phyloP scores from a whole-genome alignment of 2,113 vertebrate genomes.

The Corythaeola cristata region DNA sequence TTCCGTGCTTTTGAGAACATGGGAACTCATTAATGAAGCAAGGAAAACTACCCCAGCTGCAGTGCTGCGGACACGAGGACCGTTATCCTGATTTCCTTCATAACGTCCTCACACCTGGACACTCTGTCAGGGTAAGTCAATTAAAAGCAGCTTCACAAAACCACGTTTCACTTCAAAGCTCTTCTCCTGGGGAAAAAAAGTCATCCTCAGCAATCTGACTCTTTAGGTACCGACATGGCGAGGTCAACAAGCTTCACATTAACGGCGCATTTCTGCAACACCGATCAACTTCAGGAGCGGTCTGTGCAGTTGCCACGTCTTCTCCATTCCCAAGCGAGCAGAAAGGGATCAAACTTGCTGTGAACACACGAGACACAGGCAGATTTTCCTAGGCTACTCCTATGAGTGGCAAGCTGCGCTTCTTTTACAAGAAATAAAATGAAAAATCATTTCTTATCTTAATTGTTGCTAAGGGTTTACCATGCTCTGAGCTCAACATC shows the following conservation, averaged over 20 bases:
- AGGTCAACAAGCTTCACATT: not conserved
- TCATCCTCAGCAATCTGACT: not conserved
- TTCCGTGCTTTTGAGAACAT: fast-evolving
- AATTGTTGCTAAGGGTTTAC: not conserved
- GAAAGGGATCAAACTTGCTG: not conserved
- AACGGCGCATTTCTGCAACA: fast-evolving
- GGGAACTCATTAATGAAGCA: not conserved
- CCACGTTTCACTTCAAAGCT: not conserved
- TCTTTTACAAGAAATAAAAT: not conserved
- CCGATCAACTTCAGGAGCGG: fast-evolving
- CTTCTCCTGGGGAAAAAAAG: not conserved
- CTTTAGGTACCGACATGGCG: not conserved
- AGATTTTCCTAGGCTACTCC: not conserved
- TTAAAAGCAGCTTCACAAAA: conserved; percentile 19
- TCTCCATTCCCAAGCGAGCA: not conserved
- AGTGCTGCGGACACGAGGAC: not conserved
- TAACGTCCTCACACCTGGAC: not conserved
- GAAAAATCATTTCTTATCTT: not conserved
- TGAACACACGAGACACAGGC: not conserved
- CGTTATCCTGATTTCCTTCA: not conserved
- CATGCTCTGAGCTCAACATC: not conserved
- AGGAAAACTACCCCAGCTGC: not conserved
- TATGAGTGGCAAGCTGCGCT: not conserved
- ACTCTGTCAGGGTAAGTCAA: not conserved
- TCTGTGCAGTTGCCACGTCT: not conserved